Evolutionary conservation across 2,888 invertebrate species (phyloP).

Genomic region (Cylindroiulus punctatus): DNA sequence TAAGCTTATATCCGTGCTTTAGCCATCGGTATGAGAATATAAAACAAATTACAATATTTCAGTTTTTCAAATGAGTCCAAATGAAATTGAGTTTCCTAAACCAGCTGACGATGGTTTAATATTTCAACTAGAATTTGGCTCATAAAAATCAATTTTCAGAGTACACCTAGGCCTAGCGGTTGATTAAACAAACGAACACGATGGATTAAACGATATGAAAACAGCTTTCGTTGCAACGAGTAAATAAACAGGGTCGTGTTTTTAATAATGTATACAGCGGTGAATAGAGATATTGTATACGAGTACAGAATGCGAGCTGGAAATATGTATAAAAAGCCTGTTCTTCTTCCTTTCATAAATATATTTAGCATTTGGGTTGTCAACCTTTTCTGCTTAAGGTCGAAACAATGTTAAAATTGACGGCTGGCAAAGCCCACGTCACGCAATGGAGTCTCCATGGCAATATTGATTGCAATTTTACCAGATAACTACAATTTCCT

Average conservation of each 20-base stretch:
- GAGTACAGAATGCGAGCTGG: too few relatives aligned
- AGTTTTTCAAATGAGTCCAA: too few relatives aligned
- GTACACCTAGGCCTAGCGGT: too few relatives aligned
- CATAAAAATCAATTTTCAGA: too few relatives aligned
- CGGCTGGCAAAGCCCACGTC: slow-evolving; percentile 33
- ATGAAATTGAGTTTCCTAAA: too few relatives aligned
- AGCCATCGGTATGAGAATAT: too few relatives aligned
- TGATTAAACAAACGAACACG: too few relatives aligned
- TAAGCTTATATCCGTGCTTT: too few relatives aligned
- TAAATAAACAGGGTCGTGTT: slow-evolving; percentile 2
- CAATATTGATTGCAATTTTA: slow-evolving; percentile 47
- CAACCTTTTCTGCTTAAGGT: slow-evolving; percentile 46
- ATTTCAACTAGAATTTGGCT: too few relatives aligned
- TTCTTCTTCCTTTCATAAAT: slow-evolving; percentile 30
- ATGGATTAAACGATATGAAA: neutral
- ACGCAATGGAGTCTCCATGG: slow-evolving; percentile 45
- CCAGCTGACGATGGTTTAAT: too few relatives aligned
- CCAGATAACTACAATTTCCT: slow-evolving; percentile 45
- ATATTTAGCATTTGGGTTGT: slow-evolving; percentile 47
- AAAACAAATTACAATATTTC: too few relatives aligned
- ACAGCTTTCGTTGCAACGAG: neutral
- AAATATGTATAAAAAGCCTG: neutral
- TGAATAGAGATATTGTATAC: neutral
- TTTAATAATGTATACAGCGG: neutral
- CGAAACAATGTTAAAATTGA: slow-evolving; percentile 47